Evolutionary conservation across 2,888 invertebrate species (phyloP).

Genomic region (Melipona bicolor): DNA sequence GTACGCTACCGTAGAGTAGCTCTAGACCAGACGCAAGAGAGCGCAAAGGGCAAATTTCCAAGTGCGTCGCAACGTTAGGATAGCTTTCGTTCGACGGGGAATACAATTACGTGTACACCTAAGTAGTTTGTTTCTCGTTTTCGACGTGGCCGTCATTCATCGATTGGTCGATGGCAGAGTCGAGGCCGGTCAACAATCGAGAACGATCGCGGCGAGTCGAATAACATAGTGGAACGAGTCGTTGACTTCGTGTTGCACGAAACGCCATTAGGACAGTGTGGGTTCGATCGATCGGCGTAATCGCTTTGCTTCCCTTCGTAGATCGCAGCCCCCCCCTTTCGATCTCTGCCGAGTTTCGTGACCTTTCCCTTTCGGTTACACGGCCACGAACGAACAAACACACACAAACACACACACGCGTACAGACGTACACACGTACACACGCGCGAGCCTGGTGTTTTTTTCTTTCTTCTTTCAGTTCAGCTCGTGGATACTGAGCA

Average conservation of each 20-base stretch:
- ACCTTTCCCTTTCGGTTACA: background rate
- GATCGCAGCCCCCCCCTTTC: background rate
- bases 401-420: background rate
- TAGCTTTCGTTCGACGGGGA: conserved; percentile 41
- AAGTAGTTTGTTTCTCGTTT: conserved; percentile 46
- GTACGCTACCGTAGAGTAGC: no score
- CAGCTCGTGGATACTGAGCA: conserved; percentile 30
- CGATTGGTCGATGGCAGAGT: conserved; percentile 11
- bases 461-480: conserved; percentile 28
- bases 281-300: conserved; percentile 23
- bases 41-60: conserved; percentile 49
- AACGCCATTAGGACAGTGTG: conserved; percentile 61
- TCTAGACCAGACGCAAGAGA: background rate
- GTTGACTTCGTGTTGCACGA: conserved; percentile 53
- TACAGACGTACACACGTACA: no score
- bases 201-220: background rate
- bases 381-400: accelerated
- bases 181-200: conserved; percentile 4
- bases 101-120: conserved; percentile 8
- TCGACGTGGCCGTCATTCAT: conserved; percentile 8
- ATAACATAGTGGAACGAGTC: background rate
- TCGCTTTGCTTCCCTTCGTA: conserved; percentile 6
- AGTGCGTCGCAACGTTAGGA: conserved; percentile 31
- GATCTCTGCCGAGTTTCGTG: background rate
- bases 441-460: background rate